phyloP scores from a whole-genome alignment of 2,888 invertebrate genomes.

The Chrysomela aeneicollis region DNA sequence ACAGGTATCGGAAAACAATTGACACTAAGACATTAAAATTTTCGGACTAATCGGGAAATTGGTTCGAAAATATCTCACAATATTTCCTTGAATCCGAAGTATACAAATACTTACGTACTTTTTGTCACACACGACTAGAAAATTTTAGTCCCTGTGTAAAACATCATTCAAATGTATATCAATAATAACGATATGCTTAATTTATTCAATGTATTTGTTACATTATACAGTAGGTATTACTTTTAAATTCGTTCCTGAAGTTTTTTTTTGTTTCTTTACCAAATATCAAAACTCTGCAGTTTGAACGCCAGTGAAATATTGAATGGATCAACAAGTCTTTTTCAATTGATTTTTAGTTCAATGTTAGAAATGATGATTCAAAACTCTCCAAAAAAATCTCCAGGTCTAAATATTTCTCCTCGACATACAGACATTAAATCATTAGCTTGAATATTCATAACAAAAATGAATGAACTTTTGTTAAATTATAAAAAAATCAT shows the following conservation, averaged over 20 bases:
- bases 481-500: slow-evolving; percentile 33
- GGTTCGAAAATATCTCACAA: not conserved
- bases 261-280: no score
- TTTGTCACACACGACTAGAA: slow-evolving; percentile 39
- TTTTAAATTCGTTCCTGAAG: not conserved
- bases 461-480: not conserved
- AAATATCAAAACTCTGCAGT: no score
- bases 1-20: slow-evolving; percentile 22
- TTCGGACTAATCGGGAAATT: not conserved
- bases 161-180: slow-evolving; percentile 37
- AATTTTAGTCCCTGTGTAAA: slow-evolving; percentile 37
- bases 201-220: slow-evolving; percentile 34
- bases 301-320: no score
- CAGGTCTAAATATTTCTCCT: not conserved
- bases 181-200: slow-evolving; percentile 48
- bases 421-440: no score
- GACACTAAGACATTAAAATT: slow-evolving; percentile 12
- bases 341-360: no score
- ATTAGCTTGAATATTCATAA: not conserved
- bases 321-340: no score
- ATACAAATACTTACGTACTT: slow-evolving; percentile 24
- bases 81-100: slow-evolving; percentile 8
- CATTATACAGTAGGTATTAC: slow-evolving; percentile 1
- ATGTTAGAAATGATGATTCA: no score
- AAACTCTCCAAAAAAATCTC: not conserved